Evolutionary conservation across 53 echinoderm and acorn worm species (phyloP), one percentile per base, ranked within the genome.

Genomic region (Stichopus horrens): DNA sequence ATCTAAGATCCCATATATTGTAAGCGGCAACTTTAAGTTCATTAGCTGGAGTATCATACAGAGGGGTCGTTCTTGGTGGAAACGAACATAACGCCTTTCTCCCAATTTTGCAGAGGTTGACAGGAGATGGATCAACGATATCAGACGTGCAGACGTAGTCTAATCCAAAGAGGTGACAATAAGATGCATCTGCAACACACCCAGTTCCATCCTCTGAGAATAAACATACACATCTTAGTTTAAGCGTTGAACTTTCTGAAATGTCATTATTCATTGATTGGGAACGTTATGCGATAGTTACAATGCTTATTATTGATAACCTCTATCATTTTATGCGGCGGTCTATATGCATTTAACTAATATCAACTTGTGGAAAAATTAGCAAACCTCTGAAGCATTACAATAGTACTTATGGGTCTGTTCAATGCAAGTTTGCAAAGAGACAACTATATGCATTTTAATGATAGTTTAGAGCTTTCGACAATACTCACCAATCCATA

Each of bases 1-100:
- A 96, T 0, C 88, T 83, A 23, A 96, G 76, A 79, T 96, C 97
- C 88, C 90, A 96, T 8, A 94, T 91, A 83, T 96, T 96, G 76
- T 96, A 96, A 8, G 92, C 65, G 37, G 93, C 87, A 8, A 96
- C 89, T 19, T 90, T 90, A 4, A 96, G n/a, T 11, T 88, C 90
- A 19, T 82, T 90, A 56, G 90, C 92, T 37, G 96, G 92, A n/a
- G 93, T 86, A 19, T 89, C 78, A 18, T 74, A 53, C 21, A 89
- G 52, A 5, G 93, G 90, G 19, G 92, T 90, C n/a, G 83, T 83
- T 58, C 77, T 54, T 22, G 83, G 81, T 55, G 93, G 94, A 51
- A 86, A 89, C 20, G 89, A 65, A 86, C 97, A 96, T 52, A 93
- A 58, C 52, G 93, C 95, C 68, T 93, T 89, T 22, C 86, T 94